Evolutionary conservation across 2,113 vertebrate genomes (phyloP), one percentile per base, ranked within the genome.

Genomic region (Zingel zingel): DNA sequence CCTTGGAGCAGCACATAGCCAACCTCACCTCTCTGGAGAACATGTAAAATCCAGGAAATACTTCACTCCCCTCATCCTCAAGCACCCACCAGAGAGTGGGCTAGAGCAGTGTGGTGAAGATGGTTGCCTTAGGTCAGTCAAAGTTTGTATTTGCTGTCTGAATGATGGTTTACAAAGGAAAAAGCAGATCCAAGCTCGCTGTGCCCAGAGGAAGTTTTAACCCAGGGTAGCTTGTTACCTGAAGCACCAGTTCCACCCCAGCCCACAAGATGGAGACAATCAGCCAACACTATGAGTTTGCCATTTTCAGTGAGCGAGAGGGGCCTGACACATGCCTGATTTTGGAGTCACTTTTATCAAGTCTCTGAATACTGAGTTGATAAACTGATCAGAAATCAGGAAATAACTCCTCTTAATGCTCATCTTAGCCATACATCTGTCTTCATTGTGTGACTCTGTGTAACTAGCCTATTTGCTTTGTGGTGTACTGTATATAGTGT

Each of bases 381-480:
- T 81, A 57, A 82, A 71, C 48, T 79, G 72, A 66, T 73, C 47
- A 10, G 43, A 63, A 79, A 77, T 81, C 81, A 78, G 84, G 65
- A 67, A 71, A 53, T 11, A 82, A 61, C 19, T 73, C 71, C 72
- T 77, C 48, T 63, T 48, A 50, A 70, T 50, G 67, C 78, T 75
- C 63, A 58, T 39, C 66, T 82, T 76, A 76, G 85, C 89, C 90
- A 89, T 90, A 89, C 82, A 84, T 83, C 74, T 64, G 82, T 91
- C 68, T 75, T 90, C 92, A 91, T 88, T 45, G 81, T 15, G 87
- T 93, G 93, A 89, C 94, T 94, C 88, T 81, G 76, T 89, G 88
- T 77, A 57, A 92, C 58, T 63, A 83, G 59, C 77, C 77, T 71
- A 50, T 89, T 82, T 76, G 83, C 91, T 90, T 83, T 57, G 91